phyloP scores from a whole-genome alignment of 1,140 invertebrate species.

The Oryzaephilus surinamensis region DNA sequence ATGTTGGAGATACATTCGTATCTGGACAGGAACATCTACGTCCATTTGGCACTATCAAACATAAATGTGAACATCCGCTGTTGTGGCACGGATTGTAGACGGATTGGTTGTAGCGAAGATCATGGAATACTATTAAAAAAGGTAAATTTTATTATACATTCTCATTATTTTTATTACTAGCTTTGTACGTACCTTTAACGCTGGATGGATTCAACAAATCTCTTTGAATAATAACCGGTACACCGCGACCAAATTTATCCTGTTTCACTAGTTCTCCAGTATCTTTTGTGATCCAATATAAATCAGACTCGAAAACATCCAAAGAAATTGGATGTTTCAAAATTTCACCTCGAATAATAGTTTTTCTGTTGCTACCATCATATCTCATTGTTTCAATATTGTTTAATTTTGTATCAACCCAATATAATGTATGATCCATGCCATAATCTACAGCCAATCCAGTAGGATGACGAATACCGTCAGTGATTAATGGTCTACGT shows the following conservation, averaged over 20 bases:
- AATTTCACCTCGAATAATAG: conserved; percentile 59
- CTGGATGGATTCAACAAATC: conserved; percentile 75
- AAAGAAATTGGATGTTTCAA: conserved; percentile 74
- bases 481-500: conserved; percentile 65
- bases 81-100: conserved; percentile 61
- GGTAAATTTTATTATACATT: background rate
- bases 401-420: conserved; percentile 91
- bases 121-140: conserved; percentile 57
- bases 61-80: conserved; percentile 76
- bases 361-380: conserved; percentile 69
- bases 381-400: conserved; percentile 80
- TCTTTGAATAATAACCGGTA: conserved; percentile 68
- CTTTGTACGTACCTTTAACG: conserved; percentile 61
- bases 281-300: conserved; percentile 83
- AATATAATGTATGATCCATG: conserved; percentile 83
- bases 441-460: conserved; percentile 84
- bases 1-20: conserved; percentile 39
- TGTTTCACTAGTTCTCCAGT: conserved; percentile 74
- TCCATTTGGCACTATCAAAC: conserved; percentile 77
- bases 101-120: conserved; percentile 65
- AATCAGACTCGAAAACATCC: conserved; percentile 83
- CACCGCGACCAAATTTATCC: conserved; percentile 92
- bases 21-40: conserved; percentile 86
- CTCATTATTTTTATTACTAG: too few species aligned
- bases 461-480: conserved; percentile 70